Conservation (phyloP, 2,888 invertebrate species). For the Malthinus flaveolus region DNA sequence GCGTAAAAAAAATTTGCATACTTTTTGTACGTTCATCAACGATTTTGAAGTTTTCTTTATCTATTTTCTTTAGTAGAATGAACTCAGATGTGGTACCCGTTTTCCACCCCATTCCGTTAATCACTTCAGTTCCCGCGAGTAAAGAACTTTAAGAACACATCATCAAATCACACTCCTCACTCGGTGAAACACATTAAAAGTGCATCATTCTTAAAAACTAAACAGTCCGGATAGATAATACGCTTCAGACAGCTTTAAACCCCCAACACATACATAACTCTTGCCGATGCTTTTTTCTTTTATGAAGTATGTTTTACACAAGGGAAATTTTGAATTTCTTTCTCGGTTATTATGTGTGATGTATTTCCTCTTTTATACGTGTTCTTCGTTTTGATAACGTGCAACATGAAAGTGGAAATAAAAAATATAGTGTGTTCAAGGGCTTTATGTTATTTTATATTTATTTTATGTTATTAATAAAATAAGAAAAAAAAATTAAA, state of each 20-base stretch:
- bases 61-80: conserved; percentile 32
- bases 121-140: conserved; percentile 40
- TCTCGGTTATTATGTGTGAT: conserved; percentile 30
- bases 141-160: conserved; percentile 29
- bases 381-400: conserved; percentile 29
- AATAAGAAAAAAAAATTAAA: too few species aligned
- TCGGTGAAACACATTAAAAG: conserved; percentile 48
- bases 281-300: conserved; percentile 34
- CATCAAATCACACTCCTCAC: conserved; percentile 39
- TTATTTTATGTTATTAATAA: conserved; percentile 13
- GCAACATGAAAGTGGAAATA: conserved; percentile 26
- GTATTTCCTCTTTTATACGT: conserved; percentile 27
- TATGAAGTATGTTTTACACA: conserved; percentile 38
- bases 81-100: conserved; percentile 33
- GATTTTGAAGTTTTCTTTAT: conserved; percentile 30
- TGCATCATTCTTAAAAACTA: conserved; percentile 51
- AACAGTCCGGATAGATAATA: conserved; percentile 52
- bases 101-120: conserved; percentile 43
- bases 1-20: conserved; percentile 8
- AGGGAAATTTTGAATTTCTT: conserved; percentile 39
- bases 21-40: conserved; percentile 29
- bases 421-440: conserved; percentile 21
- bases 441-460: conserved; percentile 21
- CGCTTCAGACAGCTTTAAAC: conserved; percentile 45
- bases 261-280: conserved; percentile 47